Conservation (phyloP, 1,140 invertebrate genomes). For the Manduca sexta region DNA sequence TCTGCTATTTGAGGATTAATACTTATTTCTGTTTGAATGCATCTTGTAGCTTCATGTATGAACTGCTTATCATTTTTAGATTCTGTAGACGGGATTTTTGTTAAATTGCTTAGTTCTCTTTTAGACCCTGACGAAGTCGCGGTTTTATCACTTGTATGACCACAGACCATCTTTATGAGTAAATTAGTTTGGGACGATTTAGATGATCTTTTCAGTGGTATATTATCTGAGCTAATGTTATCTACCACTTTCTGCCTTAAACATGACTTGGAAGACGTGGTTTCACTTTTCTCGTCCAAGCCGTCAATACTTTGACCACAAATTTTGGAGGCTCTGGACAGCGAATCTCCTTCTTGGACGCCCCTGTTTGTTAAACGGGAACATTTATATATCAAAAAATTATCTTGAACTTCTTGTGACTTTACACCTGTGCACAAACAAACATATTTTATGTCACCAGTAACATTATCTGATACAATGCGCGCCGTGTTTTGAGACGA, state of each 20-base stretch:
- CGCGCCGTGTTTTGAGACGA: conserved; percentile 14
- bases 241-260: background rate
- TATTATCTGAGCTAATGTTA: conserved; percentile 10
- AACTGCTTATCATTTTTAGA: conserved; percentile 10
- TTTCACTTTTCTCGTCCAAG: background rate
- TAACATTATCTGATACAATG: conserved; percentile 19
- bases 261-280: background rate
- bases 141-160: conserved; percentile 20
- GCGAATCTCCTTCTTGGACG: conserved; percentile 4
- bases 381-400: conserved; percentile 55
- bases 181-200: conserved; percentile 54
- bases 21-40: conserved; percentile 57
- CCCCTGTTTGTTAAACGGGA: conserved; percentile 28
- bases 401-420: conserved; percentile 32
- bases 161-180: conserved; percentile 22
- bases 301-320: background rate
- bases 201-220: conserved; percentile 18
- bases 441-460: conserved; percentile 47
- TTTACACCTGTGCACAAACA: conserved; percentile 39
- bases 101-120: conserved; percentile 8
- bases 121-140: conserved; percentile 13
- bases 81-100: background rate
- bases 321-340: background rate
- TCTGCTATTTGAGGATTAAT: conserved; percentile 57
- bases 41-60: conserved; percentile 40